Percentiles rank a stretch among this genome's conserved stretches.
These are phyloP conservation scores for Anastrepha obliqua DNA, from an alignment of 1,140 invertebrate genomes.

Conservation along the genomic window DNA sequence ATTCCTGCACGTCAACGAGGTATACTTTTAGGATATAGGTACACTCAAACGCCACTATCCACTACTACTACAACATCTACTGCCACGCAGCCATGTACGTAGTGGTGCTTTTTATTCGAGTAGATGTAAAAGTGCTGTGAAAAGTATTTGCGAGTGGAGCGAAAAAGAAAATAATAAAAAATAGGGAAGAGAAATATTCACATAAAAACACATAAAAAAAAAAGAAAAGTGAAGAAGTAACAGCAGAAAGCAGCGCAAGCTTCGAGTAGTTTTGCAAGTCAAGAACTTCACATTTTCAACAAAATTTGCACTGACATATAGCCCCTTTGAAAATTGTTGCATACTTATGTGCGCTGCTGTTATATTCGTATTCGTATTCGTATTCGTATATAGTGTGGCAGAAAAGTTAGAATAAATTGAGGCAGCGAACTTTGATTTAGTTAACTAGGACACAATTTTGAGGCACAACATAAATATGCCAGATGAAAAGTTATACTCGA, in stretches of 20 bases:
- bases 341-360: slow-evolving; percentile 38
- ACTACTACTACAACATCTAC: not conserved
- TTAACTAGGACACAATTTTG: slow-evolving; percentile 51
- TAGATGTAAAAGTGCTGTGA: not conserved
- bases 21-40: slow-evolving; percentile 43
- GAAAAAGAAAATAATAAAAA: not conserved
- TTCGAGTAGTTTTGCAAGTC: slow-evolving; percentile 39
- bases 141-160: not conserved
- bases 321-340: slow-evolving; percentile 43
- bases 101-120: not conserved
- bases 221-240: not conserved
- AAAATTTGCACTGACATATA: slow-evolving; percentile 39
- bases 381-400: not conserved
- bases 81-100: not conserved
- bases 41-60: not conserved
- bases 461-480: slow-evolving; percentile 46
- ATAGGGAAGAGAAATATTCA: not conserved
- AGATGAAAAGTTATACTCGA: slow-evolving; percentile 37
- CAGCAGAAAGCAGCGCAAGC: not conserved
- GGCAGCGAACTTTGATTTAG: slow-evolving; percentile 39
- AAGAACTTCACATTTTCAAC: slow-evolving; percentile 36
- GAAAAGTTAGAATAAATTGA: slow-evolving; percentile 42
- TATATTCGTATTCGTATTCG: not conserved
- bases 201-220: not conserved
- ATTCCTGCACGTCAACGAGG: slow-evolving; percentile 9